Base-by-base conservation (phyloP, 1,140 invertebrate species). In the Protaetia brevitarsis region DNA sequence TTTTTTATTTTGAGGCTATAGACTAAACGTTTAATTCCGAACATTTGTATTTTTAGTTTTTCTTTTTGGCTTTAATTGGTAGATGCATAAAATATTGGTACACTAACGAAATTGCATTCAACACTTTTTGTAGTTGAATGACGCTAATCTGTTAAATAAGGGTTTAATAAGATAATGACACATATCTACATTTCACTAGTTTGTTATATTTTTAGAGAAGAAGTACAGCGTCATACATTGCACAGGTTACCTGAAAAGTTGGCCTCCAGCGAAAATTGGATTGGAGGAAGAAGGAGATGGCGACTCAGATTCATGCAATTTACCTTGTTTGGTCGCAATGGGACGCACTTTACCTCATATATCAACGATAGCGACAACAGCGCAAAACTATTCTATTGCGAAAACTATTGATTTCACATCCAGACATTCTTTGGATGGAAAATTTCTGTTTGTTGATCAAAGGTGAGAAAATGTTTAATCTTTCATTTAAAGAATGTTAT, bases 371-470 rank as follows among this genome's bases (percentile, higher is more conserved):
- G 78, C 81, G 2, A 77, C 72, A 28, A 8, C 28, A 28, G 13
- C 56, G 4, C 68, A 72, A 66, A 34, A 69, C 63, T 71, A 78
- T 70, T 76, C 82, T 0, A 82, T 83, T 41, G 76, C 82, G 6
- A 77, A 84, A 27, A 82, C 83, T 6, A 81, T 89, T 45, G 86
- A 88, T 74, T 94, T 90, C 76, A 85, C 88, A 65, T 96, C 95
- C 26, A 88, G 96, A 56, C 96, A 98, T 80, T 91, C 91, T 21
- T 87, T 93, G 61, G 96, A 98, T 75, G 96, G 96, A 23, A 97
- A 97, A 79, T 97, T 98, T 79, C 94, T 96, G n/a, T 99, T 98
- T 82, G 94, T 98, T 19, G 97, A 98, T 80, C 92, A 94, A 77
- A 87, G 72, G 74, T 76, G n/a, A n/a, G n/a, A 16, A 60, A 27